Evolutionary conservation across 2,113 vertebrate species (phyloP).

Genomic region (Tricholaema leucomelas): DNA sequence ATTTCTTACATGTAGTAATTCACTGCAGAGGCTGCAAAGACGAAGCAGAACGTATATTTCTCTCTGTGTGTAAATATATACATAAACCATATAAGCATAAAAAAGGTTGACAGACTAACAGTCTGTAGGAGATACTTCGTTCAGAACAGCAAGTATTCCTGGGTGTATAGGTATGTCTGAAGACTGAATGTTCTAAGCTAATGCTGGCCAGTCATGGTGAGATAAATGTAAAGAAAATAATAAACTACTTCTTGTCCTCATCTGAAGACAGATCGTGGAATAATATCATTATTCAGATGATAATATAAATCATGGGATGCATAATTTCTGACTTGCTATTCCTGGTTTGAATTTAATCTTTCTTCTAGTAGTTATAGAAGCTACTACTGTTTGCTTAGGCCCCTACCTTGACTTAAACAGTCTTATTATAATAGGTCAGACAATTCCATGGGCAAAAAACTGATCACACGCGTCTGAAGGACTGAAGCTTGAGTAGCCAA

Average conservation of each 20-base stretch:
- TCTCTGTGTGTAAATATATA: neutral
- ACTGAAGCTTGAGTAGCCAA: neutral
- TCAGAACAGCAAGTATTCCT: neutral
- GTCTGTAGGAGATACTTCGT: neutral
- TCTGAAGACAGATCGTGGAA: neutral
- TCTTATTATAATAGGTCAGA: neutral
- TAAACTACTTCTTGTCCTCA: neutral
- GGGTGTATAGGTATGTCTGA: neutral
- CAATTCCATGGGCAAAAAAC: neutral
- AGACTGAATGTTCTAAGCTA: neutral
- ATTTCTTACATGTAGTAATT: neutral
- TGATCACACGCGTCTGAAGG: fast-evolving
- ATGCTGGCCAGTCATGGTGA: neutral
- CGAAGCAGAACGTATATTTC: neutral
- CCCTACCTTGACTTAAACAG: neutral
- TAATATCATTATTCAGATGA: neutral
- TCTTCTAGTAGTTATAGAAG: neutral
- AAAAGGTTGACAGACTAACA: neutral
- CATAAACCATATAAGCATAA: neutral
- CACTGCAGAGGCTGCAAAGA: neutral
- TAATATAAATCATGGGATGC: neutral
- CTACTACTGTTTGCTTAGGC: neutral
- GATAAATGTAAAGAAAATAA: neutral
- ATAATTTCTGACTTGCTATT: neutral
- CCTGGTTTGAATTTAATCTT: neutral